Percentiles rank a stretch among this genome's conserved stretches.
phyloP scores from a whole-genome alignment of 1,140 invertebrate genomes.

The Diorhabda elongata region DNA sequence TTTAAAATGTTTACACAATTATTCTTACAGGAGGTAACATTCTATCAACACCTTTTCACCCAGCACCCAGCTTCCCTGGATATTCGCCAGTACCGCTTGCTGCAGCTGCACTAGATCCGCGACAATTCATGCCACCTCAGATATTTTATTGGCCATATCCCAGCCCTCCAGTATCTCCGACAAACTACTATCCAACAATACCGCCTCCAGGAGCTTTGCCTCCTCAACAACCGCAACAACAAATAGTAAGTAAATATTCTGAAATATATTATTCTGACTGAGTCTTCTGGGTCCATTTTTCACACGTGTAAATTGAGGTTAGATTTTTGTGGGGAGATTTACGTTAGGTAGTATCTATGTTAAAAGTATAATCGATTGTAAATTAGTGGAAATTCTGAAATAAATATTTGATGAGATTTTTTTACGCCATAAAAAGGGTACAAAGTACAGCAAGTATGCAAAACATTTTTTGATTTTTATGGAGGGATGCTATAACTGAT shows the following conservation, averaged over 20 bases:
- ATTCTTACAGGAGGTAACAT: slow-evolving; percentile 53
- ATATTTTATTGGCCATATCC: slow-evolving; percentile 88
- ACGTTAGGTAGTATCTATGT: too few relatives aligned
- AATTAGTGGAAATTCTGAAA: too few relatives aligned
- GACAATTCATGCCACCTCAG: slow-evolving; percentile 52
- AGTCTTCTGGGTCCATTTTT: background rate
- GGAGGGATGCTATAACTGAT: too few relatives aligned
- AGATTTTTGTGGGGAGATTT: too few relatives aligned
- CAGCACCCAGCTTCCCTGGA: slow-evolving; percentile 49
- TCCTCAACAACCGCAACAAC: slow-evolving; percentile 35
- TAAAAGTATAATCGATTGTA: too few relatives aligned
- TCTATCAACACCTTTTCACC: slow-evolving; percentile 51
- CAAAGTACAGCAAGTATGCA: too few relatives aligned
- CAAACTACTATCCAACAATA: slow-evolving; percentile 69
- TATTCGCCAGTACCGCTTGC: slow-evolving; percentile 47
- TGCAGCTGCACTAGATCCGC: slow-evolving; percentile 45
- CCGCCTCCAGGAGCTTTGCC: slow-evolving; percentile 44
- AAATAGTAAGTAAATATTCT: slow-evolving; percentile 35
- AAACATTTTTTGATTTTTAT: too few relatives aligned
- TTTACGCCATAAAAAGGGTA: too few relatives aligned
- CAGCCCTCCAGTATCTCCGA: slow-evolving; percentile 86
- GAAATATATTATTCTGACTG: background rate
- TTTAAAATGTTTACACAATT: background rate
- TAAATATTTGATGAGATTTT: too few relatives aligned
- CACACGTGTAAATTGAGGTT: background rate